A percentile compares a stretch with the other conserved stretches of the same genome.
Evolutionary conservation across 1,140 invertebrate species (phyloP).

Genomic region (Papilio helenus): DNA sequence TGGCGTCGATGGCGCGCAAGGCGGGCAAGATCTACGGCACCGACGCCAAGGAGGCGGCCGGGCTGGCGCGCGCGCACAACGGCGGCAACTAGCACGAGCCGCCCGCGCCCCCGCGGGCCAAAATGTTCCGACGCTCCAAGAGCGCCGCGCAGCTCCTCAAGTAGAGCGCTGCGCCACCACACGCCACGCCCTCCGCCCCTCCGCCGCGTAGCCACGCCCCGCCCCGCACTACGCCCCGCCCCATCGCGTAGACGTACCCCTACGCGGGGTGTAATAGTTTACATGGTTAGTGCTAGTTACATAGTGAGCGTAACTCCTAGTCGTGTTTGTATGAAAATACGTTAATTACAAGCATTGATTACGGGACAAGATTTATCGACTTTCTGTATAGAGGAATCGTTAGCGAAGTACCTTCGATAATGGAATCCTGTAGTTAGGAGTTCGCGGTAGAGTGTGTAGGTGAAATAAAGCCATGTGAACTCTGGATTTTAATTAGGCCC

Average conservation of each 20-base stretch:
- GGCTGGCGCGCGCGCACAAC: conserved; percentile 66
- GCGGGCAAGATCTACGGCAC: conserved; percentile 98
- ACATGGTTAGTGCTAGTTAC: conserved; percentile 25
- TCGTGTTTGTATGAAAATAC: not conserved
- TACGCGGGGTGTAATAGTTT: not conserved
- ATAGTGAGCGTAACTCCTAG: not conserved
- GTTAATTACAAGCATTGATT: not conserved
- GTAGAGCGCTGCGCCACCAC: conserved; percentile 48
- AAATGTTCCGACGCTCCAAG: conserved; percentile 83
- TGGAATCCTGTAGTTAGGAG: not conserved
- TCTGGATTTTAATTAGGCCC: not conserved
- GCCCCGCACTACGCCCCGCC: not conserved
- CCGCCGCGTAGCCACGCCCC: not conserved
- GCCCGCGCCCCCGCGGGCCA: conserved; percentile 80
- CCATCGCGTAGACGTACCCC: not conserved
- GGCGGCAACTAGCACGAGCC: conserved; percentile 82
- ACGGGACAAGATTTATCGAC: not conserved
- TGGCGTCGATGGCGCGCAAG: conserved; percentile 86
- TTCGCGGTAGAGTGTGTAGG: not conserved
- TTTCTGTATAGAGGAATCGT: not conserved
- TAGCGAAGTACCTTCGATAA: not conserved
- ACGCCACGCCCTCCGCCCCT: not conserved
- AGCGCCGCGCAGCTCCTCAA: conserved; percentile 82
- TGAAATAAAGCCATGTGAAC: not conserved
- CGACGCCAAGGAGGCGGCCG: conserved; percentile 71